phyloP scores from a whole-genome alignment of 2,797 vertebrate species.

The Dicrostonyx torquatus region DNA sequence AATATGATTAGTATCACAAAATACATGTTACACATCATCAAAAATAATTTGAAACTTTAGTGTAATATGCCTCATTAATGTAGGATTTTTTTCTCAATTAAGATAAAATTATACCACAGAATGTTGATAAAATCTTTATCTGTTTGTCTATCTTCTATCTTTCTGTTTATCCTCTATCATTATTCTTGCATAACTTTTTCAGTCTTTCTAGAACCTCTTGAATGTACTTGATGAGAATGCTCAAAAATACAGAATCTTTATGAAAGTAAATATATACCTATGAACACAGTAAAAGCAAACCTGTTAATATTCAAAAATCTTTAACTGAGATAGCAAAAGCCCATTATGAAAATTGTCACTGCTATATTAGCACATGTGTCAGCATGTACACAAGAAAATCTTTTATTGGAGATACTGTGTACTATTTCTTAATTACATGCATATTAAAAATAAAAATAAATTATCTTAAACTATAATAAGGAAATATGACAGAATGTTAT shows the following conservation, averaged over 20 bases:
- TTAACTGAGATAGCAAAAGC: too few species aligned
- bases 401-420: too few species aligned
- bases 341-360: background rate
- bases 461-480: background rate
- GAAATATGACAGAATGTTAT: background rate
- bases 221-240: background rate
- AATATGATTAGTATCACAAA: background rate
- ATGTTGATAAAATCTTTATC: background rate
- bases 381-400: background rate
- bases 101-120: background rate
- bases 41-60: background rate
- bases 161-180: background rate
- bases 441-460: background rate
- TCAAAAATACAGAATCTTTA: background rate
- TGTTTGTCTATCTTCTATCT: background rate
- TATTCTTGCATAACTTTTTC: background rate
- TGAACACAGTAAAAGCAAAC: background rate
- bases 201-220: background rate
- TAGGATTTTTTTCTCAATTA: background rate
- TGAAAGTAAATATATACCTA: background rate
- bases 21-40: background rate
- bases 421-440: background rate
- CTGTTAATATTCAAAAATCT: fast-evolving
- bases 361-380: background rate
- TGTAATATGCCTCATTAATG: background rate